A percentile compares a stretch with the other conserved stretches of the same genome.
Conservation (phyloP, 2,888 invertebrate genomes). For the Thera britannica region DNA sequence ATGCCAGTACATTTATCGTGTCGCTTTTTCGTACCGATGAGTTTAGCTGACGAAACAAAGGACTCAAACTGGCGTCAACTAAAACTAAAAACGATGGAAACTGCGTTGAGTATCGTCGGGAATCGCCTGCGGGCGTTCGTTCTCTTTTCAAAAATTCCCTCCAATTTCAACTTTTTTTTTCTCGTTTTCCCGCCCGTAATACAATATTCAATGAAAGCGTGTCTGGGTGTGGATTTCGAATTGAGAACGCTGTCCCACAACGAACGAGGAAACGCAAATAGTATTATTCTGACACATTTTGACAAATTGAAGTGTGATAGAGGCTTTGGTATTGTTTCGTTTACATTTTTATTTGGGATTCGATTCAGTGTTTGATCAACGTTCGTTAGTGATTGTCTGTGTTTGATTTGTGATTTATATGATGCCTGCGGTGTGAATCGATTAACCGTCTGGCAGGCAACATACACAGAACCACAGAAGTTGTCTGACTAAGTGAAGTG, state of each 20-base stretch:
- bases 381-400: conserved; percentile 79
- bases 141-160: conserved; percentile 45
- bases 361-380: conserved; percentile 70
- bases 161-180: conserved; percentile 56
- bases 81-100: conserved; percentile 57
- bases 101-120: conserved; percentile 46
- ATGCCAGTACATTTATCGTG: conserved; percentile 57
- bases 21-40: conserved; percentile 58
- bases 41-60: conserved; percentile 59
- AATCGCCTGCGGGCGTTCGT: conserved; percentile 46
- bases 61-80: conserved; percentile 50
- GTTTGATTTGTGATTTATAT: conserved; percentile 74
- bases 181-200: conserved; percentile 54
- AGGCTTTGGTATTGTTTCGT: conserved; percentile 64
- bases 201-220: conserved; percentile 65
- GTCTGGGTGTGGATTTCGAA: conserved; percentile 56
- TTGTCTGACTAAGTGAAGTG: no score
- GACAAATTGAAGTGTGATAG: conserved; percentile 75
- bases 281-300: conserved; percentile 69
- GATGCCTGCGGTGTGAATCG: conserved; percentile 69
- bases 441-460: conserved; percentile 37
- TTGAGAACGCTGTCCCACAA: conserved; percentile 43
- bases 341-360: conserved; percentile 71
- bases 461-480: background rate
- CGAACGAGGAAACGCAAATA: conserved; percentile 57